phyloP scores from a whole-genome alignment of 2,797 vertebrate genomes.

The Telmatherina bonti region DNA sequence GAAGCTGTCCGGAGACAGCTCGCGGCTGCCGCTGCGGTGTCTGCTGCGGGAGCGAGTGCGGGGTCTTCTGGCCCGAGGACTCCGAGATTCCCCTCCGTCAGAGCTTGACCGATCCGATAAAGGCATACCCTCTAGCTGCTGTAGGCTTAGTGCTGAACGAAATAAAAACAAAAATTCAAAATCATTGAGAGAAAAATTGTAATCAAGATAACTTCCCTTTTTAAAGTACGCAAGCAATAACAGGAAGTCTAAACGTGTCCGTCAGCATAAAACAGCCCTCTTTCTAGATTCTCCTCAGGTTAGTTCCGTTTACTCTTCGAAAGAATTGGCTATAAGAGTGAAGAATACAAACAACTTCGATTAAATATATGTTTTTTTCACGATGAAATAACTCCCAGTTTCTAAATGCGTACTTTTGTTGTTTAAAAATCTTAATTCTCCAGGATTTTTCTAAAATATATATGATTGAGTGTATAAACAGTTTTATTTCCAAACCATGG shows the following conservation, averaged over 20 bases:
- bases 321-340: too few species aligned
- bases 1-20: constrained; percentile 76
- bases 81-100: constrained; percentile 43
- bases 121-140: constrained; percentile 60
- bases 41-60: constrained; percentile 76
- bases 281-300: too few species aligned
- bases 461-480: too few species aligned
- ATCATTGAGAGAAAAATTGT: accelerated
- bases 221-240: constrained; percentile 29
- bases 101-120: constrained; percentile 65
- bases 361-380: too few species aligned
- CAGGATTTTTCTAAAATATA: too few species aligned
- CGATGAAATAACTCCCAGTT: too few species aligned
- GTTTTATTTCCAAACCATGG: too few species aligned
- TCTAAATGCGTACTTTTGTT: too few species aligned
- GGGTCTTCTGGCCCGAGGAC: constrained; percentile 72
- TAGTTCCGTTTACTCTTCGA: constrained; percentile 7
- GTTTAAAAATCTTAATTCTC: too few species aligned
- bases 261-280: neutral
- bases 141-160: neutral
- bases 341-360: too few species aligned
- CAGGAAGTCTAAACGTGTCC: constrained; percentile 55
- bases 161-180: neutral
- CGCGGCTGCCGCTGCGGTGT: constrained; percentile 65
- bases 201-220: neutral